Evolutionary conservation across 2,888 invertebrate species (phyloP).

Genomic region (Hirtodrosophila alboralis): DNA sequence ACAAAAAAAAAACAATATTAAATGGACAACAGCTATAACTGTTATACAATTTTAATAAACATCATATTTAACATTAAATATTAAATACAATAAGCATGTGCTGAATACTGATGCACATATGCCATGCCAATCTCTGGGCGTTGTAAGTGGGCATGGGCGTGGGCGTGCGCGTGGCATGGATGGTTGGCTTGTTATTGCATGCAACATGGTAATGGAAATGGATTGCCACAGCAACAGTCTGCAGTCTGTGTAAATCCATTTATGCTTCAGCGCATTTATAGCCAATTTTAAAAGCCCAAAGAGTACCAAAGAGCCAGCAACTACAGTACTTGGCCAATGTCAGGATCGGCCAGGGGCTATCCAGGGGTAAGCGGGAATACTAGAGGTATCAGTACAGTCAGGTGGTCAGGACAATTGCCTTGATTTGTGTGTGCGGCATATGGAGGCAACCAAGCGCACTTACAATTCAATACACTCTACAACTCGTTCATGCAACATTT

Average conservation of each 20-base stretch:
- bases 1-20: too few relatives aligned
- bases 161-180: constrained; percentile 11
- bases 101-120: background rate
- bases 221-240: constrained; percentile 67
- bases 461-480: constrained; percentile 47
- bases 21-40: too few relatives aligned
- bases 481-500: constrained; percentile 14
- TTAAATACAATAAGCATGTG: constrained; percentile 34
- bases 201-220: constrained; percentile 65
- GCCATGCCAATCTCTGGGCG: background rate
- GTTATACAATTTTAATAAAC: constrained; percentile 32
- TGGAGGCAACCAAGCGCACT: constrained; percentile 29
- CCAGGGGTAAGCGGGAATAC: background rate
- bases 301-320: constrained; percentile 12
- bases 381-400: too few relatives aligned
- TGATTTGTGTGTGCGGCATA: constrained; percentile 46
- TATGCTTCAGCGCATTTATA: constrained; percentile 75
- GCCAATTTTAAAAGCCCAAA: constrained; percentile 69
- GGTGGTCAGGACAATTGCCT: constrained; percentile 20
- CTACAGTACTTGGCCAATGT: constrained; percentile 16
- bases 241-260: constrained; percentile 77
- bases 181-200: constrained; percentile 50
- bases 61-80: constrained; percentile 37
- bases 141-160: constrained; percentile 1
- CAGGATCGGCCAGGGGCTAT: background rate